Base-by-base conservation (phyloP, 2,888 invertebrate genomes). In the Atherix ibis region DNA sequence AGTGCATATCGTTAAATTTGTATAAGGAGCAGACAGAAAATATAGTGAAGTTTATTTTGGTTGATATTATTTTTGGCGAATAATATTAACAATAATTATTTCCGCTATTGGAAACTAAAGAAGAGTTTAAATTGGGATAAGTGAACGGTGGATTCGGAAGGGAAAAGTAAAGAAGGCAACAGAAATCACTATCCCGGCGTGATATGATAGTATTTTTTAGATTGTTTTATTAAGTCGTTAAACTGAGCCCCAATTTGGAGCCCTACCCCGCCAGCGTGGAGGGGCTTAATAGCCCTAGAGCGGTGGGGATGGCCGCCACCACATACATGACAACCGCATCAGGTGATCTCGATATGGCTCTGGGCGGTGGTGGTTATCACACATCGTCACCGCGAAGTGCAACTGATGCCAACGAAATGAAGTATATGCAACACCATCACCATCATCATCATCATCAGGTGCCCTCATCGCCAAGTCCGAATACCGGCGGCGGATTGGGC, bases 291-390 rank as follows among this genome's bases (percentile, higher is more conserved):
- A 59, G 63, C 60, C 60, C 72, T 67, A 69, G 68, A 71, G 72
- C 72, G 72, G 73, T 71, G 77, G 78, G 71, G 78, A 88, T 88
- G 87, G 87, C 89, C 75, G 87, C 88, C 72, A 84, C 88, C 68
- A 82, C 87, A 69, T 89, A 89, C 70, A 81, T 89, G 75, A 82
- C 87, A 68, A 80, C 81, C 67, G 78, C 83, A 63, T 76, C 81
- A 63, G 76, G 82, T 66, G 84, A 84, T 58, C 69, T 73, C 56
- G 69, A 71, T 56, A 68, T 71, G 62, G 69, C 67, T 47, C 71
- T 80, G 60, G 80, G 81, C 57, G 78, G 79, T 61, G 77, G 79
- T 63, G 80, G 80, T 61, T 84, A 84, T 60, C 79, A 79, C 61
- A 66, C 69, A 40, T 66, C 68, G 39, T 84, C 84, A 67, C 85